Evolutionary conservation across 2,888 invertebrate genomes (phyloP), one percentile per base, ranked within the genome.

Genomic region (Drosophila mimetica): DNA sequence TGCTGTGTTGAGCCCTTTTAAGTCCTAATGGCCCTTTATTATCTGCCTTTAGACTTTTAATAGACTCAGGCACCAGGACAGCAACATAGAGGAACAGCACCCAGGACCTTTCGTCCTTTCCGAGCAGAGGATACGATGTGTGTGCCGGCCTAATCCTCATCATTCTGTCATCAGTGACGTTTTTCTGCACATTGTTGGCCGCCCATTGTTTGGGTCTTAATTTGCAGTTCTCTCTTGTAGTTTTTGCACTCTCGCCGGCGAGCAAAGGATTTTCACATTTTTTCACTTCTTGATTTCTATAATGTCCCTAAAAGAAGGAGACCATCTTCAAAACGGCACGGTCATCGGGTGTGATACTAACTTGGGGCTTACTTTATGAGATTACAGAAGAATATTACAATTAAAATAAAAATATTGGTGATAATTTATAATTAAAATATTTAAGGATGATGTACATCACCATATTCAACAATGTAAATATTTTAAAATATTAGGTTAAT

Each of bases 1-100:
- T 88, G 90, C 80, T 90, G 90, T 88, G 90, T 81, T 90, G 90
- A 90, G 90, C 90, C 90, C 89, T 90, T 90, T 90, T 90, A 90
- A 90, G 90, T 89, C 88, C 90, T 90, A 91, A 91, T 91, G 89
- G 90, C 89, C 90, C 91, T 90, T 90, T 90, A 91, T 91, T 91
- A 91, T 91, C 91, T 91, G 90, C 89, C 89, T 90, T 90, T 90
- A 90, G 90, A 89, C 90, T 89, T 90, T 90, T 91, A 91, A 91
- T 90, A 90, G 91, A 91, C 90, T 90, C 89, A 81, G 77, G 85
- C 84, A 90, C 90, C 89, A 79, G 77, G 75, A 60, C 55, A 55
- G 36, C 16, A 54, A 16, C 16, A 36, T 7, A 20, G 77, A 70
- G 70, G 70, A 77, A 41, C 58, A 64, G 70, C 55, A 67, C 60